Evolutionary conservation across 1,140 invertebrate species (phyloP).

Genomic region (Apis florea): DNA sequence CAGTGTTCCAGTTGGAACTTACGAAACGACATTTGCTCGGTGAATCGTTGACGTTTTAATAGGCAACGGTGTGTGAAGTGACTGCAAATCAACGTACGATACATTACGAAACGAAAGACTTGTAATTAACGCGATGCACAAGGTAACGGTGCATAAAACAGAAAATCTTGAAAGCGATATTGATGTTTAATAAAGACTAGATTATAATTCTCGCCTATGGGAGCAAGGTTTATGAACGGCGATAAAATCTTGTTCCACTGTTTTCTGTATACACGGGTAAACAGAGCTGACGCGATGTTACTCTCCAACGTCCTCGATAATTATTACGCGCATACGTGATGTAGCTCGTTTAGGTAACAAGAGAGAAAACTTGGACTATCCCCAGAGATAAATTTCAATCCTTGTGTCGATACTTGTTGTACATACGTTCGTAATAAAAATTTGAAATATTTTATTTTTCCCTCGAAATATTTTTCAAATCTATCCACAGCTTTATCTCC

Average conservation of each 20-base stretch:
- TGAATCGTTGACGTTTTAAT: neutral
- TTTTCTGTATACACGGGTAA: neutral
- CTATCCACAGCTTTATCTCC: too few species aligned
- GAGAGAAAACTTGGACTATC: too few species aligned
- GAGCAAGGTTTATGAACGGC: conserved; percentile 1
- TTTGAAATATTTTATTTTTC: too few species aligned
- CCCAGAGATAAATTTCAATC: too few species aligned
- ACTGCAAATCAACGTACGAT: neutral
- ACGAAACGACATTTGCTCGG: neutral
- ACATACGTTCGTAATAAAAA: too few species aligned
- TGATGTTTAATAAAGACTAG: conserved; percentile 13
- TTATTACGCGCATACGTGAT: too few species aligned
- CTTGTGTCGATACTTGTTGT: too few species aligned
- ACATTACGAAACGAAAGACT: neutral
- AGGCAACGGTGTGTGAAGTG: neutral
- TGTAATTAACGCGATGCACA: neutral
- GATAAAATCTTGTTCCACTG: conserved; percentile 19
- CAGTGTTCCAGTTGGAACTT: neutral
- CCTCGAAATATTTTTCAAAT: too few species aligned
- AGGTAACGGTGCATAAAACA: conserved; percentile 21
- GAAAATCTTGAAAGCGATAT: conserved; percentile 26
- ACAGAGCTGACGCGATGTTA: too few species aligned
- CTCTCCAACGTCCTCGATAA: too few species aligned
- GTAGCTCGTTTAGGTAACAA: too few species aligned
- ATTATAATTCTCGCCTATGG: conserved; percentile 28